A percentile compares a stretch with the other conserved stretches of the same genome.
phyloP scores from a whole-genome alignment of 2,113 vertebrate species.

The Cebus imitator region DNA sequence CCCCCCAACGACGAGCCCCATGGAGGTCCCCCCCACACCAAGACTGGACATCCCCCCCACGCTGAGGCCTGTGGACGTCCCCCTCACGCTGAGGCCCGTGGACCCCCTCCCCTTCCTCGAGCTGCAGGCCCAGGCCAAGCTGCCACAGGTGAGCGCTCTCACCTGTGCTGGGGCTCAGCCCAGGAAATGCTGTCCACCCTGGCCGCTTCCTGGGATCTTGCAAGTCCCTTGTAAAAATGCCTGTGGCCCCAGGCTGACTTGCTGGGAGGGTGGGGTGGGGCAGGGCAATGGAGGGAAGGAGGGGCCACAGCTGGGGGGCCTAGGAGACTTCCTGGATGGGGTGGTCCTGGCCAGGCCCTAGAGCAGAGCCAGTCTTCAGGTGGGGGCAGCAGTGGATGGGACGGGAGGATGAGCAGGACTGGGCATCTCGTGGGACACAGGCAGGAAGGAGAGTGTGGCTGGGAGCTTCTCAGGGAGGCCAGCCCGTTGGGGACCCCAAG shows the following conservation, averaged over 20 bases:
- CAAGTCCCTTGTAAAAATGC: neutral
- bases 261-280: too few relatives aligned
- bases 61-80: fast-evolving
- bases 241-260: neutral
- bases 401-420: too few relatives aligned
- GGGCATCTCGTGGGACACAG: neutral
- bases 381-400: neutral
- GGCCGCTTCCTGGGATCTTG: fast-evolving
- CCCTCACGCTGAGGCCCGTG: fast-evolving
- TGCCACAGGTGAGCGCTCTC: neutral
- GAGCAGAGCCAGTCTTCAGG: neutral
- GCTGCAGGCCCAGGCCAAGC: too few relatives aligned
- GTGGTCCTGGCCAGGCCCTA: neutral
- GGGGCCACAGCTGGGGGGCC: too few relatives aligned
- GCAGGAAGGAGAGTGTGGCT: neutral
- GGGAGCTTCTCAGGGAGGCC: neutral
- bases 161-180: neutral
- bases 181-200: neutral
- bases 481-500: neutral
- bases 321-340: too few relatives aligned
- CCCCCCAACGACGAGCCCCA: too few relatives aligned
- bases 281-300: too few relatives aligned
- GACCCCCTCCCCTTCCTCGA: too few relatives aligned
- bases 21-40: fast-evolving
- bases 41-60: too few relatives aligned